Percentiles rank a stretch among this genome's conserved stretches.
Evolutionary conservation across 1,140 invertebrate genomes (phyloP).

Genomic region (Platorchestia sp.): DNA sequence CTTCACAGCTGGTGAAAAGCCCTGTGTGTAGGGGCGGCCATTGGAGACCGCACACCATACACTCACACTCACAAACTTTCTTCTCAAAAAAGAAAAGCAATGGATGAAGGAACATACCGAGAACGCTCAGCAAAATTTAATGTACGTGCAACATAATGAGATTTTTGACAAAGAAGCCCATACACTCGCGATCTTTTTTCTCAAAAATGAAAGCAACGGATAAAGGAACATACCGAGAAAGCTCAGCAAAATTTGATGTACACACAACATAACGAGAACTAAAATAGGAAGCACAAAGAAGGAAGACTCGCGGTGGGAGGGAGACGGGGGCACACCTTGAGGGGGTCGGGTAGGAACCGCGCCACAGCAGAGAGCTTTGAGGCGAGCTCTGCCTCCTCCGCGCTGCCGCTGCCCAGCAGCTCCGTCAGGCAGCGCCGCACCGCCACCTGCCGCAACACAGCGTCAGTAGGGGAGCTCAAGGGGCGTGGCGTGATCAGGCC

Average conservation of each 20-base stretch:
- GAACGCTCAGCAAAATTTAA: background rate
- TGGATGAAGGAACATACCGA: background rate
- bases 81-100: no score
- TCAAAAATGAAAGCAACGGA: no score
- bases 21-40: no score
- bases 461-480: background rate
- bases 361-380: conserved; percentile 76
- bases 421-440: conserved; percentile 87
- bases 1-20: no score
- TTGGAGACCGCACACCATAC: no score
- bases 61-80: no score
- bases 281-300: background rate
- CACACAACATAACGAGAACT: background rate
- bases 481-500: no score
- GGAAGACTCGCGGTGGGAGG: background rate
- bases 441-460: conserved; percentile 25
- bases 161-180: no score
- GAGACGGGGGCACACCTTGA: conserved; percentile 75
- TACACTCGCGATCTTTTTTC: no score
- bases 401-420: conserved; percentile 79
- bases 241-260: background rate
- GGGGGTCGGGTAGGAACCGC: conserved; percentile 89
- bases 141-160: background rate
- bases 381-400: conserved; percentile 80
- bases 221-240: background rate